Evolutionary conservation across 1,140 invertebrate genomes (phyloP), one percentile per base, ranked within the genome.

Genomic region (Trinorchestia longiramus): DNA sequence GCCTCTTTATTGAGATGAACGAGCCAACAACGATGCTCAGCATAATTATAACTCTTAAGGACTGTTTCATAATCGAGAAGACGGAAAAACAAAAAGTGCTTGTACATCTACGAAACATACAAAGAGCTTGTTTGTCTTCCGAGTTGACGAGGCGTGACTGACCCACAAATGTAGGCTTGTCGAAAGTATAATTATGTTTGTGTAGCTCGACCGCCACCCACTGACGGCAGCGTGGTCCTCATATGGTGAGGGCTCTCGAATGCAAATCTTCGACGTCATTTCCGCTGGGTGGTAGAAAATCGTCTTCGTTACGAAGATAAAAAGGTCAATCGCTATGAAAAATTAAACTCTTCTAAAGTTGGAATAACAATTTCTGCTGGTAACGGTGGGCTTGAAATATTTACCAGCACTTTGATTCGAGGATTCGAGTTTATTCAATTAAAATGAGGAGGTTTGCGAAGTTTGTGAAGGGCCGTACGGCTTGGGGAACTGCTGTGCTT

Each of bases 151-250:
- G 92, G 92, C 92, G 92, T 45, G 43, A 40, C 92, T 43, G 40
- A 43, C 92, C 15, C 43, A 0, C 44, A 94, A 94, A 45, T 94
- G 92, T 45, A 47, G 44, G 43, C 92, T 94, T 94, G 92, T 94
- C 43, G 92, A 94, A 94, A 94, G 43, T 45, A 94, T 94, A 94
- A 94, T 94, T n/a, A 47, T 47, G 92, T 94, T 94, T 94, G 92
- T 94, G 8, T 47, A 47, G 44, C 41, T 15, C 3, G 92, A 47
- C 44, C 92, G 92, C 92, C 92, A 94, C 92, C 92, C 92, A 94
- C 43, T 43, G 43, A 45, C 43, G 15, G 11, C 43, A 94, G 44
- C 45, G 40, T 44, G 3, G 44, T 47, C 44, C 92, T 94, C 88
- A 47, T 94, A 94, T 94, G 92, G 92, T n/a, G 43, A 94, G 88